These are phyloP conservation scores for Pandemis corylana DNA, from an alignment of 2,888 invertebrate genomes.

Conservation along the genomic window DNA sequence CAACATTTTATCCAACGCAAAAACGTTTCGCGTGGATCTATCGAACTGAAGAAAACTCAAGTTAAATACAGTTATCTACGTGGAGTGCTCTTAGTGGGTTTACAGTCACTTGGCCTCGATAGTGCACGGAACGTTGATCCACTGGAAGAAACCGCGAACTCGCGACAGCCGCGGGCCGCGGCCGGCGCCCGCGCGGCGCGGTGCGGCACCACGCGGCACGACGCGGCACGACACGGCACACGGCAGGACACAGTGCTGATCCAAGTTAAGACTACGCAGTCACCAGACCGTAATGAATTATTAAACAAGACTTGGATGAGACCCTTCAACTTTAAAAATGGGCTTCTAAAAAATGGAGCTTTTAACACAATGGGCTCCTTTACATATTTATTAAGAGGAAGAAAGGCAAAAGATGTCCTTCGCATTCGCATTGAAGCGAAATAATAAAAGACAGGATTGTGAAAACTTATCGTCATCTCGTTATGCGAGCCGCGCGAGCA, in stretches of 20 bases:
- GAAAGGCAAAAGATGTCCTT: constrained; percentile 29
- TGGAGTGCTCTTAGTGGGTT: background rate
- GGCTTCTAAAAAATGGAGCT: constrained; percentile 27
- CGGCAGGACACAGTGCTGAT: background rate
- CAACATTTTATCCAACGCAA: background rate
- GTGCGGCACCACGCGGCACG: background rate
- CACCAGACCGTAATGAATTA: constrained; percentile 31
- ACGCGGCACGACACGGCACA: background rate
- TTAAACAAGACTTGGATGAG: constrained; percentile 31
- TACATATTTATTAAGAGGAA: constrained; percentile 39
- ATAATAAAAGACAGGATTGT: constrained; percentile 1
- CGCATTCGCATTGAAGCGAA: constrained; percentile 25
- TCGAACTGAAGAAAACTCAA: too few species aligned
- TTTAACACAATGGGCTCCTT: constrained; percentile 34
- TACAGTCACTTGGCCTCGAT: background rate
- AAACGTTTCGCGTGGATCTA: background rate
- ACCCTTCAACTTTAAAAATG: constrained; percentile 34
- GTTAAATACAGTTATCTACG: background rate
- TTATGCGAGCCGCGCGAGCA: constrained; percentile 1
- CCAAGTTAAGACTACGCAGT: background rate
- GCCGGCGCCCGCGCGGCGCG: background rate
- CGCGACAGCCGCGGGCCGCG: background rate
- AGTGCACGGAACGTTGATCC: constrained; percentile 9
- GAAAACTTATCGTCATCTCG: constrained; percentile 4
- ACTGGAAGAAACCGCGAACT: background rate